Evolutionary conservation across 2,888 invertebrate species (phyloP), one percentile per base, ranked within the genome.

Genomic region (Cerceris rybyensis): DNA sequence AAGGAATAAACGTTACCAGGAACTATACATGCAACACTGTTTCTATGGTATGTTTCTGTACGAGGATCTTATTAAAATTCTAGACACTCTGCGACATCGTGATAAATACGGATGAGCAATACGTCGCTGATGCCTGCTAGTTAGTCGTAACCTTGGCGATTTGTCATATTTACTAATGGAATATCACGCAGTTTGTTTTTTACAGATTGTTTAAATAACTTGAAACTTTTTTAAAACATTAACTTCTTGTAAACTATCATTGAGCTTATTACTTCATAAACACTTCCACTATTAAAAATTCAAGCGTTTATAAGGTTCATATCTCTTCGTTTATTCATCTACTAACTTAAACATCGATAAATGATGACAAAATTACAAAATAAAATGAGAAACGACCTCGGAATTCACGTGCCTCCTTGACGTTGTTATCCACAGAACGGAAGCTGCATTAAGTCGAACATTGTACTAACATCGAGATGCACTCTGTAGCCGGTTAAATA

Each of bases 131-230:
- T 78, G 76, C 76, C 64, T 49, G 60, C 66, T n/a, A n/a, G n/a
- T n/a, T n/a, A 66, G 77, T 65, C 77, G 61, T 28, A 28, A 28
- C 57, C 46, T 14, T 61, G 63, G 52, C 68, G 77, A 78, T 78
- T 70, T 76, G 76, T 78, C 77, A 78, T 78, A 78, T 70, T 76
- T 76, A 78, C 76, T 78, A 78, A 76, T 78, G 76, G 70, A 58
- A 66, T 66, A 54, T 41, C 61, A 16, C 66, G 76, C 63, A 78
- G 76, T 54, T 70, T 66, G 77, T 57, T 78, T 70, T 76, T 60
- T 57, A 50, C 17, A 66, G 69, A 78, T 64, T 61, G 65, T 70
- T 77, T 1, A 7, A n/a, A n/a, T 7, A 7, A 50, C 6, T 50
- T n/a, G 50, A 50, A 50, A 46, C 46, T 46, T 46, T 11, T 46